A percentile compares a stretch with the other conserved stretches of the same genome.
Conservation (phyloP, 2,113 vertebrate genomes). For the Actinemys pallida region DNA sequence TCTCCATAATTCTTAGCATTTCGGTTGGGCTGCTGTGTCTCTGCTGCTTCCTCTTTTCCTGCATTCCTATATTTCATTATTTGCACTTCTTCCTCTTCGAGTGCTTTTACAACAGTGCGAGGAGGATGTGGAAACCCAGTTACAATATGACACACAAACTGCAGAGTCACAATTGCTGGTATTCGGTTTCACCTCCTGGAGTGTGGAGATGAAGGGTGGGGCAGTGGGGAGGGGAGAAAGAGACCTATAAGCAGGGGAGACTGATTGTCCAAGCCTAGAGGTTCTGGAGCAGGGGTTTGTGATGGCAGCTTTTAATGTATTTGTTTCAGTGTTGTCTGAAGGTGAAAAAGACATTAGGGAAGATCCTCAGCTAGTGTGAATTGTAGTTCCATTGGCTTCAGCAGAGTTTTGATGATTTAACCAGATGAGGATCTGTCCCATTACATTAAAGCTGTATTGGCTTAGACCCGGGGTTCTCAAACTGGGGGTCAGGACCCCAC, state of each 20-base stretch:
- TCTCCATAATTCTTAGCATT: constrained; percentile 95
- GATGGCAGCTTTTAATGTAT: background rate
- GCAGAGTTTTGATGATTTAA: background rate
- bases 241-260: background rate
- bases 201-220: background rate
- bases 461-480: background rate
- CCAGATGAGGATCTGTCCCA: background rate
- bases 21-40: constrained; percentile 86
- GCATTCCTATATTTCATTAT: constrained; percentile 95
- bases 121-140: constrained; percentile 91
- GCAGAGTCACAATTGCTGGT: constrained; percentile 73
- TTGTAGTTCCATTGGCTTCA: background rate
- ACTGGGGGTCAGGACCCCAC: no score
- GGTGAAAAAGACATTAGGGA: background rate
- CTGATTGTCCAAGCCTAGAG: background rate
- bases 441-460: background rate
- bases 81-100: constrained; percentile 93
- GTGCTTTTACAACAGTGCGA: constrained; percentile 80
- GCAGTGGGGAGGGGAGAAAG: constrained; percentile 3
- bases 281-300: background rate
- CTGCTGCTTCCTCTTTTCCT: constrained; percentile 94
- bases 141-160: constrained; percentile 84
- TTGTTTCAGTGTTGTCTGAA: background rate
- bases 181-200: constrained; percentile 52
- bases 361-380: background rate